These are phyloP conservation scores for Cricetomys ansorgei DNA, from an alignment of 2,113 vertebrate species.

Conservation along the genomic window DNA sequence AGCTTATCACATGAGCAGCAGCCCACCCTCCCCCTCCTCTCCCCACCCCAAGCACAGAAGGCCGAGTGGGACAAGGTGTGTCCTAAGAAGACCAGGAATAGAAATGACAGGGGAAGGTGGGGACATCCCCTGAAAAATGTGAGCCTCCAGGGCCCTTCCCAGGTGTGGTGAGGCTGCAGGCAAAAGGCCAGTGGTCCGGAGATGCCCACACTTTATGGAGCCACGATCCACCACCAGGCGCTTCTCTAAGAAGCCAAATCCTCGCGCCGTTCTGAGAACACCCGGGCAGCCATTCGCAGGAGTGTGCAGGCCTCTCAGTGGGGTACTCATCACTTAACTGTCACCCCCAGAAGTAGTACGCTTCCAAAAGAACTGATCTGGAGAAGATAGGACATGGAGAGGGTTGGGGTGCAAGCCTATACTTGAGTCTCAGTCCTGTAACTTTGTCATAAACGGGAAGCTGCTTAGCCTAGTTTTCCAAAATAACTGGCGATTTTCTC, in stretches of 20 bases:
- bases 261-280: not conserved
- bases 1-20: not conserved
- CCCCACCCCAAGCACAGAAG: not conserved
- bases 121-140: not conserved
- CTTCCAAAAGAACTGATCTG: not conserved
- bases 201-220: not conserved
- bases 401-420: not conserved
- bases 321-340: rapidly evolving
- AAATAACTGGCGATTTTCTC: not conserved
- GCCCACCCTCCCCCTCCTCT: not conserved
- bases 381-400: not conserved
- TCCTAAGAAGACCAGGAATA: not conserved
- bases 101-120: not conserved
- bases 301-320: not conserved
- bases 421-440: not conserved
- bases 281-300: not conserved
- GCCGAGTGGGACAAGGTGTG: not conserved
- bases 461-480: not conserved
- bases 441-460: not conserved
- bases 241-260: not conserved
- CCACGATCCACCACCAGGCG: not conserved
- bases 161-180: not conserved
- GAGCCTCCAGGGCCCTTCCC: not conserved
- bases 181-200: not conserved
- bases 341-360: not conserved